Evolutionary conservation across 2,797 vertebrate genomes (phyloP), one percentile per base, ranked within the genome.

Genomic region (Aythya fuligula): DNA sequence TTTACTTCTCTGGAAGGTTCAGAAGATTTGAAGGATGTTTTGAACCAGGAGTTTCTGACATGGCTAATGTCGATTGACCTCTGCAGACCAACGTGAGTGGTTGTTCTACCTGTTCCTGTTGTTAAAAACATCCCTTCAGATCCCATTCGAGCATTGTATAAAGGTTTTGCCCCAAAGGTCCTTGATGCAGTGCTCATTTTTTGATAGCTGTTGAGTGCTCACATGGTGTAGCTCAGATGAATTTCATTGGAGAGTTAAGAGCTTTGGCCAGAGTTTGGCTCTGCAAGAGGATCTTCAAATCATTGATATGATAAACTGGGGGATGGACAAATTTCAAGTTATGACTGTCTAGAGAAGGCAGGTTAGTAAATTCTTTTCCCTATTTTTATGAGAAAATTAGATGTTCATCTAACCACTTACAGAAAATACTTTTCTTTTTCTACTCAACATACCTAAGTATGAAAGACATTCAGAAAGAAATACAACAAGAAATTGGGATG

Each of bases 21-120:
- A 0, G 93, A 93, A 56, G 95, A 75, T 62, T 41, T 91, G 96
- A 72, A 96, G 82, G 85, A 90, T 6, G 56, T 73, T 30, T 36
- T 96, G 92, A 87, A 80, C 49, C 89, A 74, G 30, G 95, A 98
- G 81, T 81, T 98, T 24, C 72, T 98, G 95, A 51, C 89, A 2
- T 97, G 93, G 96, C 69, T 97, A 94, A 71, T 78, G 90, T 62
- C 76, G 4, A 66, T 80, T 12, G 97, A 97, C 53, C 79, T 95
- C 94, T 97, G 94, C 94, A 93, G 76, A 76, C 45, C 84, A 61
- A 79, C 6, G 98, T 98, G 62, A 95, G 96, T 66, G 34, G 11
- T 70, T 12, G 22, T 11, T 67, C 49, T 13, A 3, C 27, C 56
- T 11, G 0, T 14, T 57, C 27, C 75, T 18, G 38, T 32, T 22